These are phyloP conservation scores for Boleophthalmus pectinirostris DNA, from an alignment of 2,113 vertebrate genomes.

Conservation along the genomic window DNA sequence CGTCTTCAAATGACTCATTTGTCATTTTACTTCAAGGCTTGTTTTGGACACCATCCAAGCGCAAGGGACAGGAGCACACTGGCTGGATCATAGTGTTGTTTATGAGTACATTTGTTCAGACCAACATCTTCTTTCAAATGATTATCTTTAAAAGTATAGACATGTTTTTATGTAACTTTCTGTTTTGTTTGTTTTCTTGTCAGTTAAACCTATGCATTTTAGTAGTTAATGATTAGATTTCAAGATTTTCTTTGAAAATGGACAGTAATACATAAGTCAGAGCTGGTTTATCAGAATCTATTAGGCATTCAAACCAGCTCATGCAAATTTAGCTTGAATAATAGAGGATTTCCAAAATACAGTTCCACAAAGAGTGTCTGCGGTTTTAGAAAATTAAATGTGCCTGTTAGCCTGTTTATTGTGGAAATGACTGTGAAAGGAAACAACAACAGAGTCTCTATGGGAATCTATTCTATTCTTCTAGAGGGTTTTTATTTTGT, in stretches of 20 bases:
- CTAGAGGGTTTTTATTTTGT: neutral
- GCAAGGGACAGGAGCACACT: constrained; percentile 47
- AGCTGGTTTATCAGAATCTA: constrained; percentile 5
- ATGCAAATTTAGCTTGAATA: neutral
- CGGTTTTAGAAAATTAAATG: constrained; percentile 17
- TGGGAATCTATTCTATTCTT: neutral
- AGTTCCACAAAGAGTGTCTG: constrained; percentile 9
- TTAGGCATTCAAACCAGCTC: constrained; percentile 6
- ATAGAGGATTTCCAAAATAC: constrained; percentile 26
- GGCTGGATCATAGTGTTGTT: constrained; percentile 35
- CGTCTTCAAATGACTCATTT: constrained; percentile 71
- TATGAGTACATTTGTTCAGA: constrained; percentile 25
- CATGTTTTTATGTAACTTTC: neutral
- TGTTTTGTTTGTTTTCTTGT: constrained; percentile 10
- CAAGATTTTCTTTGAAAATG: constrained; percentile 10
- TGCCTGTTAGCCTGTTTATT: constrained; percentile 21
- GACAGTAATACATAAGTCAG: constrained; percentile 1
- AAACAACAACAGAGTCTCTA: constrained; percentile 5
- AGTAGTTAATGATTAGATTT: constrained; percentile 42
- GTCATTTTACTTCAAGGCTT: constrained; percentile 73
- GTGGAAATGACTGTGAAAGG: constrained; percentile 15
- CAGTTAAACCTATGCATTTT: constrained; percentile 18
- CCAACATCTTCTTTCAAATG: neutral
- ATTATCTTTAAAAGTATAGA: neutral
- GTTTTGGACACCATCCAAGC: constrained; percentile 61